Evolutionary conservation across 2,113 vertebrate genomes (phyloP), one percentile per base, ranked within the genome.

Genomic region (Labrus mixtus): DNA sequence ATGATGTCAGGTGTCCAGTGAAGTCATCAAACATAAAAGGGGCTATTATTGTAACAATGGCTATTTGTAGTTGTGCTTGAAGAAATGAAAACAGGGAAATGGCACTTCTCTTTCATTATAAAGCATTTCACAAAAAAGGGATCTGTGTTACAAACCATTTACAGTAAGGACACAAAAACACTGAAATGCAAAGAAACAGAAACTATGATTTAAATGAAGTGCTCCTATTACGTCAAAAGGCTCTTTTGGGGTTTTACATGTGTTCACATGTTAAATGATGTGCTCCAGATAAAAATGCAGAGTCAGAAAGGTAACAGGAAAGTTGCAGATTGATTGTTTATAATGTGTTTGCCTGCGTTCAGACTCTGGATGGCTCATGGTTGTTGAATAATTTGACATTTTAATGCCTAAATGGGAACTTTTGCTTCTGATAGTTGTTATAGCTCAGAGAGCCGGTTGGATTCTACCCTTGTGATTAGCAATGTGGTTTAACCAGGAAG

Each of bases 11-110:
- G 4, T 0, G 0, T 66, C 29, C 23, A 2, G 0, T 17, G 8
- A 51, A 51, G 50, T 25, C 15, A n/a, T 58, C 69, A 22, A 8
- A 36, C n/a, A 37, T 45, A 79, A 72, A 76, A 68, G 33, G 25
- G n/a, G 6, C 12, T 61, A 6, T 33, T 45, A 3, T 29, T 16
- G 20, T 79, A 46, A 22, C 57, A 68, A 16, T 25, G 22, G n/a
- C 2, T 25, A 6, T 33, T 10, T 15, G 17, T 17, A 7, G 62
- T 53, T n/a, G 48, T 59, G 48, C 10, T n/a, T n/a, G n/a, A n/a
- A n/a, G n/a, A n/a, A 15, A 46, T 19, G 20, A 23, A 85, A 89
- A 88, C 2, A 82, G 37, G 86, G 91, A 92, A 92, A 77, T 22
- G 10, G 13, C 29, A 88, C 83, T 89, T 87, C 76, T 74, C 68